Evolutionary conservation across 2,113 vertebrate species (phyloP).

Genomic region (Prionailurus bengalensis): DNA sequence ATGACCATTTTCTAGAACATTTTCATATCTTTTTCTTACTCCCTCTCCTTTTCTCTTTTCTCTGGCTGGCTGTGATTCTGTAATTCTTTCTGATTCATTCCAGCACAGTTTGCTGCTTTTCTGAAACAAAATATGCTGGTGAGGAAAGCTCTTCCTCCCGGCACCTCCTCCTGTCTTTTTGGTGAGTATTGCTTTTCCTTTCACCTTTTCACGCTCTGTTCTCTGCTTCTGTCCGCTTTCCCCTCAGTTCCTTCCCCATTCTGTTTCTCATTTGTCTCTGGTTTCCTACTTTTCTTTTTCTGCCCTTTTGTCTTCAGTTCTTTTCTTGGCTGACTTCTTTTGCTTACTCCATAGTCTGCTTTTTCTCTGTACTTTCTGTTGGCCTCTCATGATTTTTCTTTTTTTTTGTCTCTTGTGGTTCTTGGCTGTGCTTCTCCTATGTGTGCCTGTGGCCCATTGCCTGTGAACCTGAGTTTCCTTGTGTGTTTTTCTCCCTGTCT

Average conservation of each 20-base stretch:
- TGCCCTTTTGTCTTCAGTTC: background rate
- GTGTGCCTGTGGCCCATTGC: slow-evolving; percentile 1
- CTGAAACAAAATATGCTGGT: slow-evolving; percentile 99
- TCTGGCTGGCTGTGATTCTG: slow-evolving; percentile 84
- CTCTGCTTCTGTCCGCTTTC: background rate
- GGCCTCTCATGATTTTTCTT: background rate
- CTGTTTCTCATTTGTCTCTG: background rate
- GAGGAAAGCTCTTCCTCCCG: slow-evolving; percentile 98
- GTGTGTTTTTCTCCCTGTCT: background rate
- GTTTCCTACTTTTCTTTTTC: background rate
- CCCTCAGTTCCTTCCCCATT: background rate
- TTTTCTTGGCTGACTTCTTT: background rate
- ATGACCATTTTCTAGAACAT: background rate
- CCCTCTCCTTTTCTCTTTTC: slow-evolving; percentile 31
- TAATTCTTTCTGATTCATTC: slow-evolving; percentile 90
- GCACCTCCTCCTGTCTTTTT: slow-evolving; percentile 97
- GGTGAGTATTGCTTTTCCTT: slow-evolving; percentile 93
- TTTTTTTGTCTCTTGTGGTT: slow-evolving; percentile 5
- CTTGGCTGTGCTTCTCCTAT: slow-evolving; percentile 4
- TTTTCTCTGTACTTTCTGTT: slow-evolving; percentile 57
- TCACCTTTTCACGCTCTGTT: background rate
- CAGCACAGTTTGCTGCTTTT: slow-evolving; percentile 99
- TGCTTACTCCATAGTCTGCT: background rate
- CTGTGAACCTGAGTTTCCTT: background rate
- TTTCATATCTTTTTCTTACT: slow-evolving; percentile 44